These are phyloP conservation scores for Holothuria scabra DNA, from an alignment of 53 echinoderm and acorn worm genomes.

Conservation along the genomic window DNA sequence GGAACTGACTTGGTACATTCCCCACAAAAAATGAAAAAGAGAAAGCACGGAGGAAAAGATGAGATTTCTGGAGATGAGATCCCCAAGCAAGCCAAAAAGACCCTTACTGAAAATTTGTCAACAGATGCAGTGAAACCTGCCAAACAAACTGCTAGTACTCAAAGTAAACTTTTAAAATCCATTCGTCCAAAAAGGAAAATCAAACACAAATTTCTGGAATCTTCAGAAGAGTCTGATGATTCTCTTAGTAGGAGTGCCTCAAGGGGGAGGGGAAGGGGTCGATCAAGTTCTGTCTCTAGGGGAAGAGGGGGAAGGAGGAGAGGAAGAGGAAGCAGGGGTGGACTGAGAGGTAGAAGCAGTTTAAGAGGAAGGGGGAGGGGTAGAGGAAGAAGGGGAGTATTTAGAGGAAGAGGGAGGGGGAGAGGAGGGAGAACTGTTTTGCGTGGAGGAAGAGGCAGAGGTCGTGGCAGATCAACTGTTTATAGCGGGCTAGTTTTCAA, in stretches of 20 bases:
- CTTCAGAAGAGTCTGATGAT: background rate
- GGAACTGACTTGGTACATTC: no score
- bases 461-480: background rate
- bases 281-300: background rate
- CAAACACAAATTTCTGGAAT: slow-evolving; percentile 47
- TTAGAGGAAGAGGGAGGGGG: slow-evolving; percentile 16
- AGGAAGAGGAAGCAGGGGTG: slow-evolving; percentile 5
- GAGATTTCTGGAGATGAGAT: no score
- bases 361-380: background rate
- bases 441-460: background rate
- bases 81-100: no score
- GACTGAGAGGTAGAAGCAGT: background rate
- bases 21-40: no score
- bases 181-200: slow-evolving; percentile 39
- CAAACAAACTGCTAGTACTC: no score
- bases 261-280: background rate
- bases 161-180: background rate
- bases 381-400: background rate
- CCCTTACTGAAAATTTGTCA: no score
- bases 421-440: background rate
- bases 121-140: no score
- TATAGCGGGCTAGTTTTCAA: no score
- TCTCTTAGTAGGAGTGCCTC: background rate
- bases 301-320: slow-evolving; percentile 20
- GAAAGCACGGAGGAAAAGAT: no score